Evolutionary conservation across 2,888 invertebrate genomes (phyloP).

Genomic region (Mesochorus sp.): DNA sequence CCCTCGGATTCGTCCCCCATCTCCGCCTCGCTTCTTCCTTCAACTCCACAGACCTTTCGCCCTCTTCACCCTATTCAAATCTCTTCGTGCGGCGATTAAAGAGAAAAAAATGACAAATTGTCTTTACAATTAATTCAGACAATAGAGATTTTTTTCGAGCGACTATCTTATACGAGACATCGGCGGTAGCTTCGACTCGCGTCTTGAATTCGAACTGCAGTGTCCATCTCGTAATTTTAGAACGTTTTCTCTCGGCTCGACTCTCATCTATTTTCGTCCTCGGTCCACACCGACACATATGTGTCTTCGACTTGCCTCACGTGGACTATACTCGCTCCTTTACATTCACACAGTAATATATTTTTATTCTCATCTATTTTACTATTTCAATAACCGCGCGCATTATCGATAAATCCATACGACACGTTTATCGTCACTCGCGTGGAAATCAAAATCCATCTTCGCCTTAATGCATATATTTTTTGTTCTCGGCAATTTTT

Average conservation of each 20-base stretch:
- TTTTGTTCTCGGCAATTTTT: too few relatives aligned
- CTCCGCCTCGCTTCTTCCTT: not conserved
- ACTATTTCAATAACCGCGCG: too few relatives aligned
- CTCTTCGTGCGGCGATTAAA: not conserved
- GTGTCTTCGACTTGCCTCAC: not conserved
- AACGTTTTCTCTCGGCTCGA: not conserved
- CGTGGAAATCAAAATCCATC: too few relatives aligned
- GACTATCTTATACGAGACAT: not conserved
- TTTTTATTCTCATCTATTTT: too few relatives aligned
- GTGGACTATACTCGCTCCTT: not conserved
- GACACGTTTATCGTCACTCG: too few relatives aligned
- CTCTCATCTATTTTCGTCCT: not conserved
- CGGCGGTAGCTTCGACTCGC: not conserved
- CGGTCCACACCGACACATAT: not conserved
- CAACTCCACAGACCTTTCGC: not conserved
- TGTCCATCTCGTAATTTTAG: conserved; percentile 16
- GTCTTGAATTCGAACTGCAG: too few relatives aligned
- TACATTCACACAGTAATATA: too few relatives aligned
- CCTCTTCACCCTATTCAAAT: not conserved
- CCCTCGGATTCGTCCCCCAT: conserved; percentile 69
- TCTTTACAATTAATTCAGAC: too few relatives aligned
- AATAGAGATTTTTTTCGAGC: not conserved
- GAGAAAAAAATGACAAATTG: too few relatives aligned
- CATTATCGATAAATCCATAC: too few relatives aligned
- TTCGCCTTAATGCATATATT: too few relatives aligned